A percentile compares a stretch with the other conserved stretches of the same genome.
These are phyloP conservation scores for Prunella himalayana DNA, from an alignment of 2,113 vertebrate species.

Conservation along the genomic window DNA sequence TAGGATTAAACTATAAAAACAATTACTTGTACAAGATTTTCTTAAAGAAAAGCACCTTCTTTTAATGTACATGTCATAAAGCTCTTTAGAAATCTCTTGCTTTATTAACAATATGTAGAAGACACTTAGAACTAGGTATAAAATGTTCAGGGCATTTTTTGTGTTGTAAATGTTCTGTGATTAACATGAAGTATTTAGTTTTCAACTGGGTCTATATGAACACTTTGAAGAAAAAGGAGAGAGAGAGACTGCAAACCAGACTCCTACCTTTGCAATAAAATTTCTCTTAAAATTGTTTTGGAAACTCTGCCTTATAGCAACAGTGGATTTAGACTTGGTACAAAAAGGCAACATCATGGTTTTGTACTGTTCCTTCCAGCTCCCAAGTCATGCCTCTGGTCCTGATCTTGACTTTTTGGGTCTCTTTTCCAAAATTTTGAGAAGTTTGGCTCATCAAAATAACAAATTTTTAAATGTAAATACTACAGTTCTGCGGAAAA, in stretches of 20 bases:
- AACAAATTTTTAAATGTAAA: not conserved
- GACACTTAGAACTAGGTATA: not conserved
- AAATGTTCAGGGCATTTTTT: not conserved
- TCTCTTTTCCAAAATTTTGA: not conserved
- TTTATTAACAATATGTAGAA: not conserved
- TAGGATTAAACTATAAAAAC: not conserved
- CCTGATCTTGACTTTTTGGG: not conserved
- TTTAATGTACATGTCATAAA: not conserved
- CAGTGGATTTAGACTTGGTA: accelerated
- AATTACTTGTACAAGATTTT: not conserved
- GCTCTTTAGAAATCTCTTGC: not conserved
- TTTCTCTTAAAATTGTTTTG: not conserved
- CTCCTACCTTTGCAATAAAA: not conserved
- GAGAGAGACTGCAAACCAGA: not conserved
- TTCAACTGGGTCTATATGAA: not conserved
- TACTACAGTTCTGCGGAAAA: not conserved
- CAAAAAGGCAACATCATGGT: not conserved
- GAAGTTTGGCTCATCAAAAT: not conserved
- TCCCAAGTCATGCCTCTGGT: accelerated
- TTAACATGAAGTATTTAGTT: not conserved
- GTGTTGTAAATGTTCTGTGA: not conserved
- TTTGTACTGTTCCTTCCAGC: not conserved
- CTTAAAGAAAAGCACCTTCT: not conserved
- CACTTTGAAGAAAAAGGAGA: not conserved
- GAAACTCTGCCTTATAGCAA: not conserved